Evolutionary conservation across 2,797 vertebrate genomes (phyloP), one percentile per base, ranked within the genome.

Genomic region (Notoglanidium macrostoma): DNA sequence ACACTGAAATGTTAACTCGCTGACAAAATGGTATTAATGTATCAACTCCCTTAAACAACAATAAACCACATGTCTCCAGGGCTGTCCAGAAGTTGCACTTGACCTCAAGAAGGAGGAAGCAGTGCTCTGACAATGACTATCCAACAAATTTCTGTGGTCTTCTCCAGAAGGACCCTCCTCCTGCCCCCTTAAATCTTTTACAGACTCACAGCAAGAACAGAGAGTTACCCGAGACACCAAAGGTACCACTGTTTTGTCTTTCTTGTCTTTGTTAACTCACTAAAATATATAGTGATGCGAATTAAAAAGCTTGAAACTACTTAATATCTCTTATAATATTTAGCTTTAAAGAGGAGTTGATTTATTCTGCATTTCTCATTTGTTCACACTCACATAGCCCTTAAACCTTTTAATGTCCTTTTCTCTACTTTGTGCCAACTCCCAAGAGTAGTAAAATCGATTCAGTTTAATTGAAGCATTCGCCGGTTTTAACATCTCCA

Each of bases 1-100:
- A 9, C 7, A 17, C n/a, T 26, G 77, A 26, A 65, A 65, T 29
- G 15, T 67, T 54, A 57, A 57, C 55, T 77, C 35, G 32, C 35
- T n/a, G 51, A 35, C 26, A 35, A 29, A 85, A 26, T n/a, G 10
- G 35, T 21, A 21, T 35, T 46, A 55, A 29, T 11, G 14, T 57
- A 54, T 76, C 29, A 5, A 19, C 29, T 54, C 2, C 17, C 73
- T 55, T 87, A 1, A 67, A 84, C 17, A 21, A 29, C 76, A 84
- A 51, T 29, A 70, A 87, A 40, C 12, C 90, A 68, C 54, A 81
- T 85, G 23, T 91, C 91, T 10, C 61, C 92, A 99, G 98, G 95
- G 98, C 98, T 5, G 98, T 98, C 59, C 98, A 99, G 94, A 99
- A 99, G 94, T 93, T 99, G 93, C 99, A 97, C 87, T 94, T 99